phyloP scores from a whole-genome alignment of 1,140 invertebrate genomes.

The Sitophilus oryzae region DNA sequence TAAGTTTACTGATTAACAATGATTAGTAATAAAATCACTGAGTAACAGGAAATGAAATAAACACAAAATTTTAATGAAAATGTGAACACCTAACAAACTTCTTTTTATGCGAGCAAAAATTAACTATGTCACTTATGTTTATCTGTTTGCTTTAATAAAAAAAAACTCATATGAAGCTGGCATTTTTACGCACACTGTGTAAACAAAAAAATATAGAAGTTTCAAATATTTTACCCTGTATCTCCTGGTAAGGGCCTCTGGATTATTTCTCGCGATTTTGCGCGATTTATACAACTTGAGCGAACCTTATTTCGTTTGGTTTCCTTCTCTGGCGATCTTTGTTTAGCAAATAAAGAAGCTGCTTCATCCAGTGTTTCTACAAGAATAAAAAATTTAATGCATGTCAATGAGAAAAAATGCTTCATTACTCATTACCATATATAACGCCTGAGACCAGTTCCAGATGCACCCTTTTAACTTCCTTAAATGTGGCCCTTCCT shows the following conservation, averaged over 20 bases:
- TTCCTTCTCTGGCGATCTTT: constrained; percentile 25
- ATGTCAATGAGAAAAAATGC: neutral
- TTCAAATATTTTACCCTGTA: constrained; percentile 20
- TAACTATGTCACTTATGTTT: no score
- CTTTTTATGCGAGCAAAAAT: no score
- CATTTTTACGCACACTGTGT: no score
- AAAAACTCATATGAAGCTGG: no score
- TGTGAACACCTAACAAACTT: no score
- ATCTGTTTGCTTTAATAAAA: no score
- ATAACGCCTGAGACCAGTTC: constrained; percentile 57
- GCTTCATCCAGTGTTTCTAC: constrained; percentile 34
- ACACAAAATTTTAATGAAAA: no score
- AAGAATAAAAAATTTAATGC: neutral
- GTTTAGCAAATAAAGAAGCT: constrained; percentile 23
- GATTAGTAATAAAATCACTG: no score
- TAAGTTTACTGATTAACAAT: no score
- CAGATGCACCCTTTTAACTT: constrained; percentile 70
- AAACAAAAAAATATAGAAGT: neutral
- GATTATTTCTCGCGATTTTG: constrained; percentile 49
- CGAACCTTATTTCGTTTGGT: constrained; percentile 29
- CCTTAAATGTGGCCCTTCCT: constrained; percentile 71
- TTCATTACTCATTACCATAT: constrained; percentile 28
- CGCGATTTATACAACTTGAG: constrained; percentile 46
- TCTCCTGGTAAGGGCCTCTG: constrained; percentile 46
- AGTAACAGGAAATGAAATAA: no score